Evolutionary conservation across 2,888 invertebrate species (phyloP), one percentile per base, ranked within the genome.

Genomic region (Drosophila niveifrons): DNA sequence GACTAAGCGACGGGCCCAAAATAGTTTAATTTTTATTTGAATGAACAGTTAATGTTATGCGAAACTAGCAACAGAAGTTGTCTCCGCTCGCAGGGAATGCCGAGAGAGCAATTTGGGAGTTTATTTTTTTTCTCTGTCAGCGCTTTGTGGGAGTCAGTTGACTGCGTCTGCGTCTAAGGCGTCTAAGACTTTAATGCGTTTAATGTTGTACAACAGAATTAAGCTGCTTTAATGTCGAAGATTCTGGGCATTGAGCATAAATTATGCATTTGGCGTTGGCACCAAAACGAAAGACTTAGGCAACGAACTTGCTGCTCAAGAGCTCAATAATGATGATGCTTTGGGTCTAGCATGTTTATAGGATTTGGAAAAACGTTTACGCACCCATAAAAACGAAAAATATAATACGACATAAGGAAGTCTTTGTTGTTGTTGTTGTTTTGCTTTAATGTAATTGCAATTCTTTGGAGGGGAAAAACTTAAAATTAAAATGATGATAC

Each of bases 41-140:
- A 86, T 89, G 72, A 89, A 90, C 89, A 90, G 90, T 90, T 88
- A 80, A 86, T 90, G 78, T 88, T 86, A 88, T 90, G 90, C 89
- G 78, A 86, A 75, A 78, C 75, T 89, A 76, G 78, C 88, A 80
- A 80, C 66, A 71, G 73, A 70, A 59, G n/a, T 69, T 50, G 3
- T 59, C 46, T 39, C 70, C 50, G 13, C 58, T 50, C 3, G 18
- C 50, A 62, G 78, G 31, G 57, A 78, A 66, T 53, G 67, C 63
- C 75, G 62, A 67, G 23, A 66, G 15, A 53, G 67, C 76, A 79
- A 43, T 83, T 81, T 70, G 78, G 82, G 78, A 52, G 50, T 79
- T 64, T 75, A 77, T 51, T 53, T 79, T 64, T 75, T 74, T 51
- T 53, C 57, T 39, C 46, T 39, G 44, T 52, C 3, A 56, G 47